Conservation (phyloP, 2,888 invertebrate genomes). For the Lampropteryx suffumata region DNA sequence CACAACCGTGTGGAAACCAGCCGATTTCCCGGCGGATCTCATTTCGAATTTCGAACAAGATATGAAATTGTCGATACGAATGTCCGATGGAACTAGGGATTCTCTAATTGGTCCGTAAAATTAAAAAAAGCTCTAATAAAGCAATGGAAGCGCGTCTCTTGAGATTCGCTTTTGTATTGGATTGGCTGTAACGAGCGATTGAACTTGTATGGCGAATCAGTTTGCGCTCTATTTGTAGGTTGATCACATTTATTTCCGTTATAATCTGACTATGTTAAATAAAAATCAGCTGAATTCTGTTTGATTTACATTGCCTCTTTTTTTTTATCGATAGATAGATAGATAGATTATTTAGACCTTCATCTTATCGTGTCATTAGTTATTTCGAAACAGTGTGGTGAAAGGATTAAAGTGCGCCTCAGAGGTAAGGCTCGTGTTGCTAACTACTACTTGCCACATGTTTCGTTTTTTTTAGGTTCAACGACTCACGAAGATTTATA, state of each 20-base stretch:
- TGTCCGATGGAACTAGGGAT: constrained; percentile 27
- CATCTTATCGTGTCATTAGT: too few relatives aligned
- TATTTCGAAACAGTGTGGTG: too few relatives aligned
- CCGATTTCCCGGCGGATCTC: constrained; percentile 54
- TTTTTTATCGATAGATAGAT: too few relatives aligned
- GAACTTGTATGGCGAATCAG: constrained; percentile 10
- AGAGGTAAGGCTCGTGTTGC: too few relatives aligned
- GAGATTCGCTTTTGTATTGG: constrained; percentile 21
- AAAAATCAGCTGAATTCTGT: too few relatives aligned
- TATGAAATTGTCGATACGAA: constrained; percentile 56
- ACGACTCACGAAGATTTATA: too few relatives aligned
- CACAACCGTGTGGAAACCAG: constrained; percentile 35
- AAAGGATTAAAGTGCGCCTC: too few relatives aligned
- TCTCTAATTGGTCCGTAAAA: constrained; percentile 49
- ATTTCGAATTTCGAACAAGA: constrained; percentile 48
- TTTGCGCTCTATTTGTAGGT: constrained; percentile 17
- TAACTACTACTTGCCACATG: too few relatives aligned
- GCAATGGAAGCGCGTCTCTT: constrained; percentile 18
- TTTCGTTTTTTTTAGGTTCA: too few relatives aligned
- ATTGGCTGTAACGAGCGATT: constrained; percentile 6
- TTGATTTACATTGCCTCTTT: too few relatives aligned
- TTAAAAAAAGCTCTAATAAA: constrained; percentile 29
- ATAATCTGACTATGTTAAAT: too few relatives aligned
- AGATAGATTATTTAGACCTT: too few relatives aligned
- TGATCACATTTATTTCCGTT: background rate